Percentiles rank a stretch among this genome's conserved stretches.
Evolutionary conservation across 2,113 vertebrate genomes (phyloP).

Genomic region (Craseonycteris thonglongyai): DNA sequence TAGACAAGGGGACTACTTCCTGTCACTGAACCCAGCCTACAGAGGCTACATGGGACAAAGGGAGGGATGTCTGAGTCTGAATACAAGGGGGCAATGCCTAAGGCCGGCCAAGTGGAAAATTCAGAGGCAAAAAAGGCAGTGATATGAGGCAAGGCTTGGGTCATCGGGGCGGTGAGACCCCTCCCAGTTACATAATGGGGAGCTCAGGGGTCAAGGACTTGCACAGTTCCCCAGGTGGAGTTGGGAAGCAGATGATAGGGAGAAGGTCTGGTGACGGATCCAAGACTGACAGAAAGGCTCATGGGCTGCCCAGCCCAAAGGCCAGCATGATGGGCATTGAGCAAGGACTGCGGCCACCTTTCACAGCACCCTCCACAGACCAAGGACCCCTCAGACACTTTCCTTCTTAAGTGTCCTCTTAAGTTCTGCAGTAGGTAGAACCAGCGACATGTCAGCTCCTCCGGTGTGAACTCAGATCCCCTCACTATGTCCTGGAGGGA

Average conservation of each 20-base stretch:
- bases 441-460: accelerated
- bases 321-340: accelerated
- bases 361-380: not conserved
- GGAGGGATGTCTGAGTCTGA: not conserved
- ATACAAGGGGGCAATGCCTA: not conserved
- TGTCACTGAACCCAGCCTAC: not conserved
- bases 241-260: no score
- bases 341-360: accelerated
- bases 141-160: accelerated
- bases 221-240: accelerated
- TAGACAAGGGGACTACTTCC: not conserved
- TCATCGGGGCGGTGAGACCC: accelerated
- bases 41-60: accelerated
- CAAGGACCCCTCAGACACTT: not conserved
- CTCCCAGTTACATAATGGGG: accelerated
- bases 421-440: not conserved
- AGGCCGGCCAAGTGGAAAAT: not conserved
- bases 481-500: not conserved
- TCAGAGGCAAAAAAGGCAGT: not conserved
- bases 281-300: not conserved
- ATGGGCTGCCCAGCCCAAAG: accelerated
- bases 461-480: not conserved
- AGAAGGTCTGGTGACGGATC: not conserved
- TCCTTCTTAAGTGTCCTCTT: not conserved
- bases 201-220: accelerated